Percentiles rank a stretch among this genome's conserved stretches.
Evolutionary conservation across 2,797 vertebrate genomes (phyloP).

Genomic region (Lepilemur septentrionalis): DNA sequence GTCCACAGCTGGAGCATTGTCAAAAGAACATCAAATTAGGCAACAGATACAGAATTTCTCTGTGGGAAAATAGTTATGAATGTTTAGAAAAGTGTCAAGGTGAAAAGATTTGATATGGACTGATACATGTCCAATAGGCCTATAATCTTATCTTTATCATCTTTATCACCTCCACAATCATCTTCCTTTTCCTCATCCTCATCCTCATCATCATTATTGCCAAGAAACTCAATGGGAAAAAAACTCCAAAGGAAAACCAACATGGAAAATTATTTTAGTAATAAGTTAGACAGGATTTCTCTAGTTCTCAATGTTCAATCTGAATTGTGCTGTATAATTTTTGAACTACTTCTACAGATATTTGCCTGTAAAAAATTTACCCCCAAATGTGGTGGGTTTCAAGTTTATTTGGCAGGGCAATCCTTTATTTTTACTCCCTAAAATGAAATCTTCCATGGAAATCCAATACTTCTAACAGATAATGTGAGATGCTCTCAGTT

Average conservation of each 20-base stretch:
- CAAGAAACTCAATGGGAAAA: background rate
- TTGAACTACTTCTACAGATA: background rate
- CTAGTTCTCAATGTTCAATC: background rate
- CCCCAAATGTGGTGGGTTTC: background rate
- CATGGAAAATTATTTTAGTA: background rate
- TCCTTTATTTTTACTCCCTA: background rate
- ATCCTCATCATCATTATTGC: background rate
- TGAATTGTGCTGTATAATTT: background rate
- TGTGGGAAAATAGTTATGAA: background rate
- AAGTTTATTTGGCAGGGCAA: background rate
- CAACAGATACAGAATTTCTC: background rate
- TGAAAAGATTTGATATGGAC: background rate
- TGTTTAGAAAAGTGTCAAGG: background rate
- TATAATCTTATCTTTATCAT: background rate
- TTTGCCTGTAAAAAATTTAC: background rate
- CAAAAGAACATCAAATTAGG: background rate
- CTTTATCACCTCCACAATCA: fast-evolving
- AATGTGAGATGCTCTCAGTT: background rate
- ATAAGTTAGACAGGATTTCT: background rate
- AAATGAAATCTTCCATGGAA: background rate
- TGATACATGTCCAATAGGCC: background rate
- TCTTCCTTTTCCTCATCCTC: background rate
- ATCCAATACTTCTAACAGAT: background rate
- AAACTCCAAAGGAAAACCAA: background rate
- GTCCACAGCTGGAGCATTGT: background rate